Evolutionary conservation across 2,888 invertebrate genomes (phyloP), one percentile per base, ranked within the genome.

Genomic region (Acholoe squamosa): DNA sequence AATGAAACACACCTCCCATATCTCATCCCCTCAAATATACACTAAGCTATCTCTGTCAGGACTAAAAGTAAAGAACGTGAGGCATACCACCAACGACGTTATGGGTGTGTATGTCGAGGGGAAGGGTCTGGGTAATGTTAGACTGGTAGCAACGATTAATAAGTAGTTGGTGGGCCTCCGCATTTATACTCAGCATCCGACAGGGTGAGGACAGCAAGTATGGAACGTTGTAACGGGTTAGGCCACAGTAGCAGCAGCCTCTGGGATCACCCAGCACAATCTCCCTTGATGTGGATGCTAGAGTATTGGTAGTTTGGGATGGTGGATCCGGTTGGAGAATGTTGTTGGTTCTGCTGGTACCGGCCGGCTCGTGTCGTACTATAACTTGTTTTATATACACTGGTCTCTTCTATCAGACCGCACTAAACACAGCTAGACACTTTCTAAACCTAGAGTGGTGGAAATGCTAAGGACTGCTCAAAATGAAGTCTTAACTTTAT

Each of bases 21-120:
- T 22, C 16, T 86, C 86, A 86, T 86, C 16, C 61, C n/a, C 71
- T 71, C 71, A 22, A 25, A 71, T 71, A 71, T 28, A 71, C 71
- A 71, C 71, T 10, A 3, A 43, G 43, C 43, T 10, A 43, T 28
- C 28, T 25, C n/a, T 71, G 31, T 28, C 14, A 71, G n/a, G 31
- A 3, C 5, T 25, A 28, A 5, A 14, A 71, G 31, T 28, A 71
- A 71, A 71, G 25, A 71, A 71, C 28, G 5, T 14, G 25, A 71
- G 61, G 22, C 61, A 71, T 71, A 16, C 71, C 71, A 71, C 71
- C 71, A 71, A 71, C 71, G 71, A 71, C 71, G 71, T n/a, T 71
- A 28, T 25, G 25, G 71, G 71, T 5, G n/a, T 14, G 71, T 25
- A 19, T n/a, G 61, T 14, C 28, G 71, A 71, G 71, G 28, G 28